Percentiles rank a stretch among this genome's conserved stretches.
These are phyloP conservation scores for Corydoras sp. DNA, from an alignment of 2,113 vertebrate species.

Conservation along the genomic window DNA sequence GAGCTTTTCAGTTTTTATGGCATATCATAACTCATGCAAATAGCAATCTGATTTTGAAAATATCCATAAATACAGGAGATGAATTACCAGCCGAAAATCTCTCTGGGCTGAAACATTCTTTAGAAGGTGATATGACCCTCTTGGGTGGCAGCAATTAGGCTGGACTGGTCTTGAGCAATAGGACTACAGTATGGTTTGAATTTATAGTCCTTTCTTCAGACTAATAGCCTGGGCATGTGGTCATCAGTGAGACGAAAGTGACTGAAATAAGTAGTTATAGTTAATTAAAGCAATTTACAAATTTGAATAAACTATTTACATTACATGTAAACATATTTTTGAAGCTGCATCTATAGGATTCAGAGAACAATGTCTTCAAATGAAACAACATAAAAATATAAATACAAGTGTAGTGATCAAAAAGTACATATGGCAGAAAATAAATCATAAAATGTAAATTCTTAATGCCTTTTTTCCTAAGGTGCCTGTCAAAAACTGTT, in stretches of 20 bases:
- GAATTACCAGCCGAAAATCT: conserved; percentile 37
- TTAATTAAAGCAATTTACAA: conserved; percentile 56
- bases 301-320: conserved; percentile 50
- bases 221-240: not conserved
- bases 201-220: conserved; percentile 12
- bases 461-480: no score
- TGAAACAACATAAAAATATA: no score
- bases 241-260: not conserved
- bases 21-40: conserved; percentile 42
- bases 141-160: conserved; percentile 36
- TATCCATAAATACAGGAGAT: conserved; percentile 44
- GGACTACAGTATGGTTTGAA: conserved; percentile 30
- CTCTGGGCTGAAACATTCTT: conserved; percentile 34
- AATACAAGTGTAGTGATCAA: no score
- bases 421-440: no score
- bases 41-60: conserved; percentile 46
- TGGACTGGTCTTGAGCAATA: conserved; percentile 32
- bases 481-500: no score
- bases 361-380: not conserved
- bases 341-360: conserved; percentile 32
- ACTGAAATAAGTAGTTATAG: conserved; percentile 45
- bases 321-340: conserved; percentile 42
- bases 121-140: conserved; percentile 25
- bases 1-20: conserved; percentile 40
- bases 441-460: no score